These are phyloP conservation scores for Eubasilissa splendida DNA, from an alignment of 2,888 invertebrate species.

Conservation along the genomic window DNA sequence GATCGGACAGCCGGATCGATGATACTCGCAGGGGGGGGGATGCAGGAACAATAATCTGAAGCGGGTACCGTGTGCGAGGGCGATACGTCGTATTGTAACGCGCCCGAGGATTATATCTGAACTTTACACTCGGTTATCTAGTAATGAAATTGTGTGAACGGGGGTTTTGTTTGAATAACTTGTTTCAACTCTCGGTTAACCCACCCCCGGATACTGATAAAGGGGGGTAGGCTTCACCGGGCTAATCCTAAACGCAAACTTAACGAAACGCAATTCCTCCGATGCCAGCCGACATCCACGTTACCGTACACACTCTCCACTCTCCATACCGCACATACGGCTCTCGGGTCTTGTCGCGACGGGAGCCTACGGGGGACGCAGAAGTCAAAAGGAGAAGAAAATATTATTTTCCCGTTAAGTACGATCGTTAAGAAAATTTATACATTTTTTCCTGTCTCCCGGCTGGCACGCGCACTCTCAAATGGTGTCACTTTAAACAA, in stretches of 20 bases:
- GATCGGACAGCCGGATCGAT: no score
- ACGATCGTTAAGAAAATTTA: slow-evolving; percentile 12
- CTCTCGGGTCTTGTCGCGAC: no score
- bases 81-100: background rate
- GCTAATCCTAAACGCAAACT: background rate
- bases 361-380: background rate
- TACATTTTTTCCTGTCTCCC: background rate
- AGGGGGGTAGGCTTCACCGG: background rate
- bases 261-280: background rate
- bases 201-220: background rate
- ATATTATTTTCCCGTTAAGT: slow-evolving; percentile 4
- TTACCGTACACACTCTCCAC: background rate
- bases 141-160: background rate
- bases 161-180: slow-evolving; percentile 7
- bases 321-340: background rate
- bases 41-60: no score
- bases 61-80: background rate
- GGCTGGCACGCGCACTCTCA: background rate
- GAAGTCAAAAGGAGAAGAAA: background rate
- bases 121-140: slow-evolving; percentile 6
- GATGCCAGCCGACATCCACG: no score
- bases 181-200: background rate
- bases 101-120: slow-evolving; percentile 1
- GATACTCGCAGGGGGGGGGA: no score
- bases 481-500: slow-evolving; percentile 7